Conservation (phyloP, 2,888 invertebrate species). For the Drosophila fungiperda region DNA sequence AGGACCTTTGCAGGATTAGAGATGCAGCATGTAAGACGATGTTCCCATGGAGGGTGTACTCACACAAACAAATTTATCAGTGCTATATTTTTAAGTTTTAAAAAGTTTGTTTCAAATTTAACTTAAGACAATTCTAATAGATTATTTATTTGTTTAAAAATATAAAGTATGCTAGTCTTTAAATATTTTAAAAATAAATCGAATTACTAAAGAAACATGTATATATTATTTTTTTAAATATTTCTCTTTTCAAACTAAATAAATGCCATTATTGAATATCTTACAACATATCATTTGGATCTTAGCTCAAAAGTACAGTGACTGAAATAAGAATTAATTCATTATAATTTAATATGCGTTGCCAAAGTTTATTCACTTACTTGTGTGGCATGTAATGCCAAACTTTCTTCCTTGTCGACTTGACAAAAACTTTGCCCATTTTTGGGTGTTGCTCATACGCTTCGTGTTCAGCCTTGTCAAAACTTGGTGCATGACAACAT, state of each 20-base stretch:
- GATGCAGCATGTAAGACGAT: not conserved
- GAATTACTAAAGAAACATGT: too few relatives aligned
- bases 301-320: not conserved
- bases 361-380: conserved; percentile 44
- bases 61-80: not conserved
- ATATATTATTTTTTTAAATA: too few relatives aligned
- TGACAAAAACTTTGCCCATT: conserved; percentile 27
- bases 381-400: conserved; percentile 30
- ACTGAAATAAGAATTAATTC: conserved; percentile 15
- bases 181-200: too few relatives aligned
- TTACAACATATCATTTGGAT: not conserved
- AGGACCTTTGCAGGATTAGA: conserved; percentile 2
- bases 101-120: not conserved
- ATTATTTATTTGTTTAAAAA: conserved; percentile 4
- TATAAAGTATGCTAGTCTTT: not conserved
- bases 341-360: conserved; percentile 46
- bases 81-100: not conserved
- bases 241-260: too few relatives aligned
- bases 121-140: not conserved
- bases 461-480: conserved; percentile 45
- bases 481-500: conserved; percentile 53
- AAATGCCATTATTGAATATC: not conserved
- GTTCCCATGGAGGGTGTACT: not conserved
- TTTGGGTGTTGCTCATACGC: conserved; percentile 34
- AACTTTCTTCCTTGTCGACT: conserved; percentile 41